Evolutionary conservation across 2,113 vertebrate genomes (phyloP).

Genomic region (Suricata suricatta): DNA sequence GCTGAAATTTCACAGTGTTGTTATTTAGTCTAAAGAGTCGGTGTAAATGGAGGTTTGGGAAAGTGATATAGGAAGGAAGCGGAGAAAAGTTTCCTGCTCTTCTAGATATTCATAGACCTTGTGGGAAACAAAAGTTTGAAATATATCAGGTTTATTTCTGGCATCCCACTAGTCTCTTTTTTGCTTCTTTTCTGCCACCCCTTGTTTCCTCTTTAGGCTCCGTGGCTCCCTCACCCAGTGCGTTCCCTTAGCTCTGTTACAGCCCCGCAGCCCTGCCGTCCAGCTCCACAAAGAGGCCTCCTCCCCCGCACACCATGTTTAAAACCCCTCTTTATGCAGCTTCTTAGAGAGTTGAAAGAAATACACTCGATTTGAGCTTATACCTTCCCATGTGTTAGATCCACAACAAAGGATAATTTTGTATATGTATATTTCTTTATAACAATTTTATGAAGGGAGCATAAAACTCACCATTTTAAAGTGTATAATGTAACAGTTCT

Average conservation of each 20-base stretch:
- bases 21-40: not conserved
- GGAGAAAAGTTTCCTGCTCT: not conserved
- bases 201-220: not conserved
- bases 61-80: not conserved
- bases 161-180: not conserved
- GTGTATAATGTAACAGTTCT: not conserved
- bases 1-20: not conserved
- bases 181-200: not conserved
- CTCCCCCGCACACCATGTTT: too few relatives aligned
- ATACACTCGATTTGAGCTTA: not conserved
- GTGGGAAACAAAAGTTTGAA: not conserved
- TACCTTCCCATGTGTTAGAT: not conserved
- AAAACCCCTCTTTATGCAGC: not conserved
- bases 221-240: not conserved
- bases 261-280: not conserved
- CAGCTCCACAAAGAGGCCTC: not conserved
- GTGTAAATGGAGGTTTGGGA: not conserved
- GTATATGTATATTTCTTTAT: not conserved
- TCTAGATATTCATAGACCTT: not conserved
- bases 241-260: not conserved
- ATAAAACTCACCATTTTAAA: not conserved
- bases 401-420: not conserved
- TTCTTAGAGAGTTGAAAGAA: not conserved
- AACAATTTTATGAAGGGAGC: not conserved
- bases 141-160: not conserved